Base-by-base conservation (phyloP, 1,140 invertebrate species). In the Hypothenemus hampei region DNA sequence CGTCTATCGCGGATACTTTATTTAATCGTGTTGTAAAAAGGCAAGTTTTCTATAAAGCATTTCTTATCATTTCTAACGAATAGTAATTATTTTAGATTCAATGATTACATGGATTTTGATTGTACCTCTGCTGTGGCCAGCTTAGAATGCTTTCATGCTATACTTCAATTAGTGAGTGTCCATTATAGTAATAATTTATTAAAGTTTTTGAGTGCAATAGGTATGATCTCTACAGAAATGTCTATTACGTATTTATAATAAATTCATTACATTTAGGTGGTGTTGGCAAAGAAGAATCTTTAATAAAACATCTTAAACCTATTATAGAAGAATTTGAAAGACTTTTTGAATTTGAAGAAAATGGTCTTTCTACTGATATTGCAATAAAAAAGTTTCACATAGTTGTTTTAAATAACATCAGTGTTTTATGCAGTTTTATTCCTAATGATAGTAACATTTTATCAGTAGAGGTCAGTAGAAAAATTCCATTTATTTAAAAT, bases 121-220 rank as follows among this genome's bases (percentile, higher is more conserved):
- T 57, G 72, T 49, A 61, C 68, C 20, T 69, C 70, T 4, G 70
- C 75, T 0, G 57, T 71, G 29, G 49, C 75, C 7, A 72, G 74
- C 11, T 53, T 77, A 11, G 76, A 81, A 61, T 81, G 77, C 57
- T 82, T 82, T 41, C 70, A 75, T 46, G 71, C 78, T 57, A 75
- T 80, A 36, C 68, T 76, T 18, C 66, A 64, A 24, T 65, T 77
- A n/a, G 71, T 80, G 2, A 74, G 73, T 51, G 68, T 66, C 3
- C 60, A 65, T 4, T 73, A 73, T 51, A 55, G 65, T 1, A 69
- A 67, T 5, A 73, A 76, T 44, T 69, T 81, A 2, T 53, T 65
- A 2, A 62, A 63, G 3, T 80, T 78, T 63, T 64, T 82, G 3
- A 67, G 68, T 57, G 56, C 58, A 35, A 69, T 77, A 43, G 71